Conservation (phyloP, 2,113 vertebrate species). For the Eleginops maclovinus region DNA sequence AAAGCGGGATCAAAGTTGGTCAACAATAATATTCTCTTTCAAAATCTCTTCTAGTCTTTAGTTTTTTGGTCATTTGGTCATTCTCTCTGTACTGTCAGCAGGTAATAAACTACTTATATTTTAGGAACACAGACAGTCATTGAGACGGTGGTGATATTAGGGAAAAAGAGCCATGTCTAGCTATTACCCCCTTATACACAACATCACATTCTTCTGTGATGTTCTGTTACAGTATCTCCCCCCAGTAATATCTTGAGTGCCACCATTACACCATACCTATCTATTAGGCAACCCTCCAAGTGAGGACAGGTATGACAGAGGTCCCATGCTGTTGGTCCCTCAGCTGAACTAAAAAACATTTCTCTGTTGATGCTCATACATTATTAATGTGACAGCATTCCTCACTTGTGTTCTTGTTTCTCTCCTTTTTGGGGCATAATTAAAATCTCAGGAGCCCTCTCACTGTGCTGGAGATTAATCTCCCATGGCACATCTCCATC, state of each 20-base stretch:
- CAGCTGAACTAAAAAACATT: conserved; percentile 19
- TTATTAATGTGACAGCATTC: conserved; percentile 73
- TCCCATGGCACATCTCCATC: conserved; percentile 85
- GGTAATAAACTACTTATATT: background rate
- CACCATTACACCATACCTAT: conserved; percentile 17
- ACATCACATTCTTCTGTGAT: conserved; percentile 22
- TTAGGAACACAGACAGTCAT: conserved; percentile 3
- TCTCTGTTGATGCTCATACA: conserved; percentile 66
- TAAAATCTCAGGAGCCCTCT: conserved; percentile 79
- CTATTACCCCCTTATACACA: conserved; percentile 10
- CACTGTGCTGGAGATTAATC: conserved; percentile 85
- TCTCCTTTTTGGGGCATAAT: conserved; percentile 59
- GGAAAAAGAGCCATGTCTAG: conserved; percentile 5
- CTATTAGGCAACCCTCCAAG: conserved; percentile 26
- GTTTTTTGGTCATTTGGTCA: too few species aligned
- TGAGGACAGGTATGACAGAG: conserved; percentile 36
- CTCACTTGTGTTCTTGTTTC: conserved; percentile 54
- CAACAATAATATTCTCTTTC: conserved; percentile 36
- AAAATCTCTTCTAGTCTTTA: too few species aligned
- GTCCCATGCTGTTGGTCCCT: conserved; percentile 29
- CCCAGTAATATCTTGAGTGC: conserved; percentile 3
- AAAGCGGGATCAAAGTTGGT: conserved; percentile 24
- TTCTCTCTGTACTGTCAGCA: conserved; percentile 21
- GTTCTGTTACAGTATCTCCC: background rate
- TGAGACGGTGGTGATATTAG: background rate